Percentiles rank a stretch among this genome's conserved stretches.
These are phyloP conservation scores for Drusus annulatus DNA, from an alignment of 1,140 invertebrate species.

Conservation along the genomic window DNA sequence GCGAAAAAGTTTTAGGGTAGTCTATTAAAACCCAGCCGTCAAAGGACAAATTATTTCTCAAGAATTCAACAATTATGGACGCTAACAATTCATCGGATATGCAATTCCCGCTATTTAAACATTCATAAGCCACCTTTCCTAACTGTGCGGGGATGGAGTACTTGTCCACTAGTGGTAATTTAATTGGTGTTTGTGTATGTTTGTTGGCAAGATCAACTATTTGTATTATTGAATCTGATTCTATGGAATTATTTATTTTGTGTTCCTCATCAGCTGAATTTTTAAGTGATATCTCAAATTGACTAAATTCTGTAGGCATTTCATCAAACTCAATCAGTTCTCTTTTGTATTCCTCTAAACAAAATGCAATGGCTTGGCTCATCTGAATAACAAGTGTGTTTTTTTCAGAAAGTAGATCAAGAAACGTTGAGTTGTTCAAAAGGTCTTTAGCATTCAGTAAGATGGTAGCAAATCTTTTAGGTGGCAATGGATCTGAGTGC, in stretches of 20 bases:
- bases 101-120: slow-evolving; percentile 69
- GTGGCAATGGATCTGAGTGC: slow-evolving; percentile 63
- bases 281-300: slow-evolving; percentile 25
- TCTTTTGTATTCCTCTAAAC: slow-evolving; percentile 69
- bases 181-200: slow-evolving; percentile 73
- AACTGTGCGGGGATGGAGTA: slow-evolving; percentile 70
- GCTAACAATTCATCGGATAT: slow-evolving; percentile 72
- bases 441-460: slow-evolving; percentile 69
- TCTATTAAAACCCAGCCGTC: slow-evolving; percentile 76
- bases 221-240: slow-evolving; percentile 48
- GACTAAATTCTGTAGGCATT: slow-evolving; percentile 38
- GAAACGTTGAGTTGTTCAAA: slow-evolving; percentile 63
- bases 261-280: slow-evolving; percentile 60
- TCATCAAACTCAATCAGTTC: slow-evolving; percentile 70
- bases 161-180: slow-evolving; percentile 73
- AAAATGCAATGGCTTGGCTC: slow-evolving; percentile 73
- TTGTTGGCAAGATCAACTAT: slow-evolving; percentile 62
- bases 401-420: slow-evolving; percentile 26
- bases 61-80: slow-evolving; percentile 74
- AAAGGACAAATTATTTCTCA: slow-evolving; percentile 69
- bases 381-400: slow-evolving; percentile 71
- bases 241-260: slow-evolving; percentile 64
- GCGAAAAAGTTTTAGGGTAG: slow-evolving; percentile 73
- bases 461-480: slow-evolving; percentile 66
- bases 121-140: slow-evolving; percentile 72